Base-by-base conservation (phyloP, 2,113 vertebrate genomes). In the Gnathonemus echidnorhynchus region DNA sequence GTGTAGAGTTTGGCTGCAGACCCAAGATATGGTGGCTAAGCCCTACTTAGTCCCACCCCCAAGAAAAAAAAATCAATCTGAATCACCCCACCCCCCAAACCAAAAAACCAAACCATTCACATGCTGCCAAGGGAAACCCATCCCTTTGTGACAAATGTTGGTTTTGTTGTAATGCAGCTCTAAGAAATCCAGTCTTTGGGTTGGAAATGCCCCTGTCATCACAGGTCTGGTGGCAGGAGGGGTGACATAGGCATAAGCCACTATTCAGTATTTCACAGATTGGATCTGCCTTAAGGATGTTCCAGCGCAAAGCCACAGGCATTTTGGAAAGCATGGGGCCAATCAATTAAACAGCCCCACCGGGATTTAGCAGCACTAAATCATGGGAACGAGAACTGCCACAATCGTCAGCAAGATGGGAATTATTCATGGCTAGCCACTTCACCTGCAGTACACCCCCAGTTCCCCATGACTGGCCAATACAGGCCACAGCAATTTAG, bases 371-470 rank as follows among this genome's bases (percentile, higher is more conserved):
- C 46, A n/a, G 66, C 91, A 90, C 90, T 91, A 87, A 89, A 88
- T 86, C 74, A 77, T 87, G 39, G 84, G 90, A 74, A 42, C 10
- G 88, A 50, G 84, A 74, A 88, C 13, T 39, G 56, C 58, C 49
- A 58, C 88, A 53, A 42, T 74, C 46, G 50, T 89, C 74, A 53
- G 35, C 50, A 53, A 77, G 21, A 31, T 87, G 56, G 88, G 52
- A 89, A 91, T 93, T 90, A 92, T 92, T 90, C 89, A 91, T 90
- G 66, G 52, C 88, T 80, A 77, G 74, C 88, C 88, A 46, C n/a
- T 74, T 21, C 77, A 62, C 45, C 90, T 86, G 45, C n/a, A 89
- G 56, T 77, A 74, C 24, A 80, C 42, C 19, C 27, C n/a, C 17
- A 27, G 46, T 83, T 19, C 56, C 77, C 9, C 45, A 83, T 48